A percentile compares a stretch with the other conserved stretches of the same genome.
These are phyloP conservation scores for Zaprionus bogoriensis DNA, from an alignment of 2,888 invertebrate genomes.

Conservation along the genomic window DNA sequence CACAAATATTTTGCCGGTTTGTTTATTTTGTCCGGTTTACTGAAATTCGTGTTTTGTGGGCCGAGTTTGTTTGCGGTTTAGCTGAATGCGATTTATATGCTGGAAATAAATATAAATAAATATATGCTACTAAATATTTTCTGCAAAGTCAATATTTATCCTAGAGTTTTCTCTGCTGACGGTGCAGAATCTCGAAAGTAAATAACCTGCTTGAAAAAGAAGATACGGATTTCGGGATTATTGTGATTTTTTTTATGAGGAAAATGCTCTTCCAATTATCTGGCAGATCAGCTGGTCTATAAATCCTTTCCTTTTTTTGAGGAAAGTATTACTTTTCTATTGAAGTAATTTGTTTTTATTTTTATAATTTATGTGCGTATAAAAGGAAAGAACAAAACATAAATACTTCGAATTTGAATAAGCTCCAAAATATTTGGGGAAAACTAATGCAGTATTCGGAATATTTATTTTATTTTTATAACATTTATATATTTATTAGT, in stretches of 20 bases:
- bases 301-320: too few species aligned
- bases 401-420: too few species aligned
- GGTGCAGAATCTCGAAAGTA: slow-evolving; percentile 21
- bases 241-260: not conserved
- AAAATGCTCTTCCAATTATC: not conserved
- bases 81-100: too few species aligned
- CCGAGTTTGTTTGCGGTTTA: slow-evolving; percentile 60
- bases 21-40: not conserved
- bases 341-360: too few species aligned
- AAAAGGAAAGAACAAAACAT: too few species aligned
- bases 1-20: not conserved
- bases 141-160: slow-evolving; percentile 60
- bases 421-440: too few species aligned
- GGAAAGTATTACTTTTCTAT: too few species aligned
- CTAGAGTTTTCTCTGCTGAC: slow-evolving; percentile 20
- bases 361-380: too few species aligned
- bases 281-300: not conserved
- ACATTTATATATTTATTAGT: too few species aligned
- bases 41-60: not conserved
- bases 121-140: slow-evolving; percentile 56
- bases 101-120: slow-evolving; percentile 57
- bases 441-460: too few species aligned
- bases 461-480: too few species aligned
- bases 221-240: not conserved
- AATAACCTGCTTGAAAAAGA: slow-evolving; percentile 33